A percentile compares a stretch with the other conserved stretches of the same genome.
These are phyloP conservation scores for Crocodylus rhombifer DNA, from an alignment of 2,797 vertebrate species.

Conservation along the genomic window DNA sequence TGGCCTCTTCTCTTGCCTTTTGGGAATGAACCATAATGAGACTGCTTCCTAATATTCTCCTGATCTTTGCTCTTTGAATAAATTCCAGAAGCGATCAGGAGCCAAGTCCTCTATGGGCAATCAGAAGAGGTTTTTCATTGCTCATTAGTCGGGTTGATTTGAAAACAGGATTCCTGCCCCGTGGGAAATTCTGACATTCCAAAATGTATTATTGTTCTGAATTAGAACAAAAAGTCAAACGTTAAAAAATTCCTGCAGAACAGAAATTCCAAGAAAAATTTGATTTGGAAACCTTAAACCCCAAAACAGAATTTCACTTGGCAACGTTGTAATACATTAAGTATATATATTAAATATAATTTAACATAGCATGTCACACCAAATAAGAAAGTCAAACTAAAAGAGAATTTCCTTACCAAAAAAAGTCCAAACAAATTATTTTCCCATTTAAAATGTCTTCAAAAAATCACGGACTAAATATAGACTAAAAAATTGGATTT, in stretches of 20 bases:
- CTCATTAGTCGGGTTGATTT: not conserved
- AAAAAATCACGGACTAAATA: no score
- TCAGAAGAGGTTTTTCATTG: constrained; percentile 25
- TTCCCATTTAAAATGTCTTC: not conserved
- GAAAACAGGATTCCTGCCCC: constrained; percentile 42
- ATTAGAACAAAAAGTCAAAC: constrained; percentile 23
- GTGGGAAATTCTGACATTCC: constrained; percentile 12
- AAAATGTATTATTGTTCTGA: not conserved
- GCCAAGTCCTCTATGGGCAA: constrained; percentile 27
- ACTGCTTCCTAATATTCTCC: constrained; percentile 18
- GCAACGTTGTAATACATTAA: not conserved
- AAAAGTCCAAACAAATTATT: not conserved
- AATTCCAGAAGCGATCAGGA: not conserved
- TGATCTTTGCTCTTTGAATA: constrained; percentile 50
- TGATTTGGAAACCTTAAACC: not conserved
- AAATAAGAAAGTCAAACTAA: accelerated
- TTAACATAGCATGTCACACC: accelerated
- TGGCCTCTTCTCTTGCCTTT: constrained; percentile 33
- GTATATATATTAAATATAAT: not conserved
- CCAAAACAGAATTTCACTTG: not conserved
- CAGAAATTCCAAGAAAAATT: not conserved
- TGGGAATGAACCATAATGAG: constrained; percentile 41
- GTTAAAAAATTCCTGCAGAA: not conserved
- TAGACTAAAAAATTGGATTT: no score
- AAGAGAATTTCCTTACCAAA: not conserved